Conservation (phyloP, 2,113 vertebrate species). For the Callipepla squamata region DNA sequence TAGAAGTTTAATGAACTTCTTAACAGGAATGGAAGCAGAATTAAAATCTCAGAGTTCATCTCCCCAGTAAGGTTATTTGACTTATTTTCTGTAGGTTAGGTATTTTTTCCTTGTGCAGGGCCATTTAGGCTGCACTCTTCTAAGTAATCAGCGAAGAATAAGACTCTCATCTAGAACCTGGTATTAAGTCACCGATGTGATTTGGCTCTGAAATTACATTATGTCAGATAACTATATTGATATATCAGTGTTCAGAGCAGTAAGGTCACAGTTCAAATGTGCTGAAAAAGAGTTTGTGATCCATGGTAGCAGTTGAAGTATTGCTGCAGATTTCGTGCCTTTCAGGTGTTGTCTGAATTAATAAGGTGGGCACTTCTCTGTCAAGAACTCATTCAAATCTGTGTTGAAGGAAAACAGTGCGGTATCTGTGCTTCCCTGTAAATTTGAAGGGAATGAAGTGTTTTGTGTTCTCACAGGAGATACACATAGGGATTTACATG, state of each 20-base stretch:
- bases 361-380: conserved; percentile 37
- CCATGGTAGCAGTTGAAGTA: neutral
- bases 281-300: conserved; percentile 27
- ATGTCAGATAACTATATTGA: conserved; percentile 49
- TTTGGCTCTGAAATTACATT: conserved; percentile 53
- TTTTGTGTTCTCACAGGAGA: neutral
- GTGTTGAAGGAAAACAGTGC: neutral
- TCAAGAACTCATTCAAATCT: conserved; percentile 21
- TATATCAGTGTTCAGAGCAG: neutral
- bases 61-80: conserved; percentile 50
- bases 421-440: neutral
- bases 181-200: conserved; percentile 49
- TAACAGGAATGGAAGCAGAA: conserved; percentile 62
- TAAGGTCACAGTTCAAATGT: neutral
- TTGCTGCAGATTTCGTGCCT: neutral
- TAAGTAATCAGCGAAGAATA: conserved; percentile 23
- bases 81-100: conserved; percentile 33
- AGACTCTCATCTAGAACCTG: neutral
- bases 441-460: neutral
- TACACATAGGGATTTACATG: neutral
- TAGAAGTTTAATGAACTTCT: conserved; percentile 72
- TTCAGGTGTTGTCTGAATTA: conserved; percentile 55
- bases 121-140: neutral
- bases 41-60: conserved; percentile 40
- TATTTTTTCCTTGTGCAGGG: neutral